A percentile compares a stretch with the other conserved stretches of the same genome.
phyloP scores from a whole-genome alignment of 2,113 vertebrate genomes.

The Melanerpes aurifrons region DNA sequence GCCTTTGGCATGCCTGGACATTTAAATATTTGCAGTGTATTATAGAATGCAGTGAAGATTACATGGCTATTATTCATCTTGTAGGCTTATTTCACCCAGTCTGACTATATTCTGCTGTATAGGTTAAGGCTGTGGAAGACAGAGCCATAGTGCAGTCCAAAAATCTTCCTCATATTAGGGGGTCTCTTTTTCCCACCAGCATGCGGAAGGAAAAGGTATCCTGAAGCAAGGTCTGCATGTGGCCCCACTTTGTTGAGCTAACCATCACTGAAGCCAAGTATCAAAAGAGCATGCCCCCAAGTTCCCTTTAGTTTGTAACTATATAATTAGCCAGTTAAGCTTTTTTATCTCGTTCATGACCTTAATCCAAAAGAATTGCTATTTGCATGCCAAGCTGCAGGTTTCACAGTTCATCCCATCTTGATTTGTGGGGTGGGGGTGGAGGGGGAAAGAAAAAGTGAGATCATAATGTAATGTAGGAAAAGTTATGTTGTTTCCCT shows the following conservation, averaged over 20 bases:
- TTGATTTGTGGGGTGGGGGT: conserved; percentile 2
- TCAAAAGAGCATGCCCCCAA: neutral
- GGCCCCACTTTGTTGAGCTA: neutral
- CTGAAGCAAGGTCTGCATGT: neutral
- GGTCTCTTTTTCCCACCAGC: neutral
- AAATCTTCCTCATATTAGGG: neutral
- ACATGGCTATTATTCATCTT: neutral
- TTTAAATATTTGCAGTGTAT: conserved; percentile 11
- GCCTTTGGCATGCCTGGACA: neutral
- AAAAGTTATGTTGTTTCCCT: conserved; percentile 14
- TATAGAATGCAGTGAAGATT: neutral
- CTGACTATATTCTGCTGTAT: neutral
- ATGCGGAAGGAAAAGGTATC: neutral
- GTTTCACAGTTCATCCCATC: conserved; percentile 41
- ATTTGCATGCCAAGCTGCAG: conserved; percentile 19
- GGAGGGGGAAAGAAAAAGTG: neutral
- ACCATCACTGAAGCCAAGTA: neutral
- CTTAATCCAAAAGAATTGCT: conserved; percentile 33
- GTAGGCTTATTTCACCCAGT: neutral
- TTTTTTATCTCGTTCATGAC: conserved; percentile 25
- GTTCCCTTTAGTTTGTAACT: neutral
- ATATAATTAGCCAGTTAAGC: conserved; percentile 19
- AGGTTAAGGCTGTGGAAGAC: neutral
- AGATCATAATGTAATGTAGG: conserved; percentile 32
- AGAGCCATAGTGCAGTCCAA: neutral